Percentiles rank a stretch among this genome's conserved stretches.
Conservation (phyloP, 2,113 vertebrate genomes). For the Ammodytes marinus region DNA sequence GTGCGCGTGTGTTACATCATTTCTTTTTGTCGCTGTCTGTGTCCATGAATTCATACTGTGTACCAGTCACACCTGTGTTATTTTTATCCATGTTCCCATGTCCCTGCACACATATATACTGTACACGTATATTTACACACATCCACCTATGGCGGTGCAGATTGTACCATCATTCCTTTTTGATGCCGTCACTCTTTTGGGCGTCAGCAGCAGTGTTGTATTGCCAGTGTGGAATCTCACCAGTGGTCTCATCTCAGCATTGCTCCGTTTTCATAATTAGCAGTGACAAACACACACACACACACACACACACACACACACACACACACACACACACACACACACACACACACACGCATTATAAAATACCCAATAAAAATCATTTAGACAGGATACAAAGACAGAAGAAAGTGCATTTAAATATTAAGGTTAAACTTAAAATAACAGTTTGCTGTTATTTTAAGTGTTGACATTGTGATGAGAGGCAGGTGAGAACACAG, state of each 20-base stretch:
- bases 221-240: conserved; percentile 15
- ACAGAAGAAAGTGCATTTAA: not conserved
- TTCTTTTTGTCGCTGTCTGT: not conserved
- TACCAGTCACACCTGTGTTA: conserved; percentile 10
- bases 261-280: not conserved
- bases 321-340: not conserved
- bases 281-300: conserved; percentile 8
- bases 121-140: conserved; percentile 10
- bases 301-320: not conserved
- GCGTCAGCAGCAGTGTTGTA: not conserved
- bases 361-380: too few relatives aligned
- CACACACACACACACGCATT: not conserved
- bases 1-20: too few relatives aligned
- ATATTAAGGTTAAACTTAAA: too few relatives aligned
- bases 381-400: too few relatives aligned
- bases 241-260: not conserved
- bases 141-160: not conserved
- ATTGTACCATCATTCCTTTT: not conserved
- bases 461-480: conserved; percentile 1
- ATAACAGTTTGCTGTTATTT: conserved; percentile 12
- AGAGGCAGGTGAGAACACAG: conserved; percentile 5
- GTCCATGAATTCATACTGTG: not conserved
- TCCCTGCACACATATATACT: not conserved
- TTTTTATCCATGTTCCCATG: not conserved
- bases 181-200: not conserved